Percentiles rank a stretch among this genome's conserved stretches.
These are phyloP conservation scores for Lagopus leucura DNA, from an alignment of 2,113 vertebrate species.

Conservation along the genomic window DNA sequence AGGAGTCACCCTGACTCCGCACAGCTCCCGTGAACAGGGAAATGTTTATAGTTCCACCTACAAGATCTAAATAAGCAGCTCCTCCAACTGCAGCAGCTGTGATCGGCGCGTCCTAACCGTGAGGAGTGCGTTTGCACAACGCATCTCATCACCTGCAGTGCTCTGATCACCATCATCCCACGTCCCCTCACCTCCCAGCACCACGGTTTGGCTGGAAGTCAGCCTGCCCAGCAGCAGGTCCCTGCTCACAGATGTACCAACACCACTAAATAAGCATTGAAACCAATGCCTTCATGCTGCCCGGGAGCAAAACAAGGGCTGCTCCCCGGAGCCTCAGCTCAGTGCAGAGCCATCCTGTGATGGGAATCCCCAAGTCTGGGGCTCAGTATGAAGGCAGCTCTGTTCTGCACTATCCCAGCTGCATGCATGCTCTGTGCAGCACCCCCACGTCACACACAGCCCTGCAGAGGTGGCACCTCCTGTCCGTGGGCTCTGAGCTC, in stretches of 20 bases:
- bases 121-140: fast-evolving
- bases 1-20: neutral
- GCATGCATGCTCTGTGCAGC: neutral
- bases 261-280: neutral
- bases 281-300: neutral
- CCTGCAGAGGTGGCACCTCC: neutral
- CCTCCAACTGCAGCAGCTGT: neutral
- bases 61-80: neutral
- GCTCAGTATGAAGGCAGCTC: neutral
- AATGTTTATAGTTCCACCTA: neutral
- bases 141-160: fast-evolving
- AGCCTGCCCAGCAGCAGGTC: fast-evolving
- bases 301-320: neutral
- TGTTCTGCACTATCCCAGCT: neutral
- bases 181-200: fast-evolving
- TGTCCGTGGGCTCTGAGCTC: neutral
- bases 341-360: neutral
- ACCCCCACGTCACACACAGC: neutral
- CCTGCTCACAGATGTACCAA: fast-evolving
- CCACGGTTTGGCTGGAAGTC: neutral
- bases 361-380: neutral
- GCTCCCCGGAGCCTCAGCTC: neutral
- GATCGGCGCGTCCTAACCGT: fast-evolving
- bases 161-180: neutral
- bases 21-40: neutral